Evolutionary conservation across 1,140 invertebrate species (phyloP).

Genomic region (Rhyacophila brunnea): DNA sequence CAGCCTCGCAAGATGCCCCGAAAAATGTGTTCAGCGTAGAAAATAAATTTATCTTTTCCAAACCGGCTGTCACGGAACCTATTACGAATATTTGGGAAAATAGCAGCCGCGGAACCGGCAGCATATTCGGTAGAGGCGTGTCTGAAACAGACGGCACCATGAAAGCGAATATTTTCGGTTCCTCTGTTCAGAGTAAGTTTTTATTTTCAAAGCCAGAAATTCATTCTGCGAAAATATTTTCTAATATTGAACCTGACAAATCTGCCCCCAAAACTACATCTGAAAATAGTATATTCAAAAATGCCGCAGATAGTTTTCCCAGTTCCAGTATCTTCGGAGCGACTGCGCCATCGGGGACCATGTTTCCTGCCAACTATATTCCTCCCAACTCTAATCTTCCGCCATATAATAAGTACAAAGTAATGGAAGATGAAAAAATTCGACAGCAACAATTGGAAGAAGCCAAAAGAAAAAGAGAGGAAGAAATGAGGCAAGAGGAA

Average conservation of each 20-base stretch:
- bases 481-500: constrained; percentile 41
- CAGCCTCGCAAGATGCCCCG: background rate
- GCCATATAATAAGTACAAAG: constrained; percentile 22
- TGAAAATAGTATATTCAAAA: constrained; percentile 10
- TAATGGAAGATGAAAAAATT: constrained; percentile 25
- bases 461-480: constrained; percentile 39
- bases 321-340: constrained; percentile 18
- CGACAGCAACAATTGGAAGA: constrained; percentile 31
- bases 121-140: constrained; percentile 35
- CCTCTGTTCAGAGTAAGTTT: constrained; percentile 32
- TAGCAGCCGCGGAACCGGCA: constrained; percentile 34
- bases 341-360: background rate
- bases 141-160: background rate
- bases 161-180: constrained; percentile 3
- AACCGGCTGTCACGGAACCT: constrained; percentile 16
- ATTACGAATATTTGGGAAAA: background rate
- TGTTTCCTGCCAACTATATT: background rate
- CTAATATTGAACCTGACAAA: constrained; percentile 12
- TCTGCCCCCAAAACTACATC: background rate
- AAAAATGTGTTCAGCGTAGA: constrained; percentile 8
- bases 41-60: constrained; percentile 31
- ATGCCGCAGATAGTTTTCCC: background rate
- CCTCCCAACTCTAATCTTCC: background rate
- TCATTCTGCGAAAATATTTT: constrained; percentile 2
- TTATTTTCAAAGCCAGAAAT: constrained; percentile 47